Evolutionary conservation across 2,113 vertebrate species (phyloP).

Genomic region (Mus spicilegus): DNA sequence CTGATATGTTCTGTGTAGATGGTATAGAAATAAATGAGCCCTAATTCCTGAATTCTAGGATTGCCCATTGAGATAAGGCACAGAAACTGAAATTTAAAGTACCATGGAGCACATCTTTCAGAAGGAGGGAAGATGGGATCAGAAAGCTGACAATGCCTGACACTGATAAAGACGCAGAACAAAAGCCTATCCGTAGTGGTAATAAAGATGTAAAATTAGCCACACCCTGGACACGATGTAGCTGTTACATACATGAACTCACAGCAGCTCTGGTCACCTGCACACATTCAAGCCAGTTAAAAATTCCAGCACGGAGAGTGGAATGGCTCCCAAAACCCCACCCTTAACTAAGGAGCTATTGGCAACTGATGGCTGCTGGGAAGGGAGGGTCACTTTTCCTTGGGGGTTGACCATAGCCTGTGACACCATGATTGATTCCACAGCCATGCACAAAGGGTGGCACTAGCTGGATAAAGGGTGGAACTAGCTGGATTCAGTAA

Average conservation of each 20-base stretch:
- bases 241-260: neutral
- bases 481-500: neutral
- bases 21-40: constrained; percentile 9
- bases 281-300: neutral
- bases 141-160: neutral
- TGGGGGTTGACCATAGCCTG: neutral
- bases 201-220: neutral
- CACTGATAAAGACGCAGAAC: neutral
- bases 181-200: neutral
- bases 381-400: neutral
- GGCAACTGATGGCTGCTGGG: neutral
- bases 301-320: neutral
- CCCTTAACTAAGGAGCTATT: neutral
- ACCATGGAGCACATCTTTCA: neutral
- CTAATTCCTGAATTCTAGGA: neutral
- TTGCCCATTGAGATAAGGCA: neutral
- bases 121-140: neutral
- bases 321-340: neutral
- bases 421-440: neutral
- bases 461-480: neutral
- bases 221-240: neutral
- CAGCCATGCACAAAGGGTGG: too few relatives aligned
- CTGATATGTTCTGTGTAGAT: neutral
- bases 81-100: neutral
- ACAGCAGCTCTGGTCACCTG: neutral